These are phyloP conservation scores for Oxyscelio sp. DNA, from an alignment of 2,888 invertebrate genomes.

Conservation along the genomic window DNA sequence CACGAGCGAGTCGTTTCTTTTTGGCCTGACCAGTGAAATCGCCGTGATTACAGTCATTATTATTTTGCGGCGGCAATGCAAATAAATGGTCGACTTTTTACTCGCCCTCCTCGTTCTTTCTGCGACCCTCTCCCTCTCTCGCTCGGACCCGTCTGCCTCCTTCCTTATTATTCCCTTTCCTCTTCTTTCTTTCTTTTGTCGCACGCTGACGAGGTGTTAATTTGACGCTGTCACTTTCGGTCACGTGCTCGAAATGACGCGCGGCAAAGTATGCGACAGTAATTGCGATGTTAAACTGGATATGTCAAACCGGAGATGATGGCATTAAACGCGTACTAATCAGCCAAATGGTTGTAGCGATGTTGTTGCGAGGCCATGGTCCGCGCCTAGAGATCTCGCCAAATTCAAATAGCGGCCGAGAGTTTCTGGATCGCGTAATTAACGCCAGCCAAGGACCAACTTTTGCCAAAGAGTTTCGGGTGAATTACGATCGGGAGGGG, in stretches of 20 bases:
- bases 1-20: slow-evolving; percentile 10
- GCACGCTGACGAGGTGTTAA: slow-evolving; percentile 49
- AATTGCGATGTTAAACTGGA: slow-evolving; percentile 64
- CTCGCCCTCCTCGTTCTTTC: neutral
- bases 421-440: slow-evolving; percentile 44
- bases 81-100: slow-evolving; percentile 30
- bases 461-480: slow-evolving; percentile 33
- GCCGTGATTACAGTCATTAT: slow-evolving; percentile 45
- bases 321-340: slow-evolving; percentile 54
- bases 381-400: slow-evolving; percentile 31
- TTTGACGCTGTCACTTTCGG: slow-evolving; percentile 53
- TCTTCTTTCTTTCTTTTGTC: slow-evolving; percentile 9
- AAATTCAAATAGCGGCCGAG: slow-evolving; percentile 37
- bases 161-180: neutral
- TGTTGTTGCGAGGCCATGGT: slow-evolving; percentile 33
- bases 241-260: slow-evolving; percentile 60
- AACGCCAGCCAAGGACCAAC: neutral
- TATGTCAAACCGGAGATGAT: slow-evolving; percentile 60
- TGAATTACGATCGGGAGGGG: slow-evolving; percentile 33
- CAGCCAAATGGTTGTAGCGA: slow-evolving; percentile 41
- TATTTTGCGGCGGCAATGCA: slow-evolving; percentile 36
- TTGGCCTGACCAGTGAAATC: slow-evolving; percentile 14
- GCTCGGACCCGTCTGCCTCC: no score
- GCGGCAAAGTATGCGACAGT: slow-evolving; percentile 52
- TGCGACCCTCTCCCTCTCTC: neutral